Evolutionary conservation across 2,888 invertebrate species (phyloP).

Genomic region (Heliconius aoede): DNA sequence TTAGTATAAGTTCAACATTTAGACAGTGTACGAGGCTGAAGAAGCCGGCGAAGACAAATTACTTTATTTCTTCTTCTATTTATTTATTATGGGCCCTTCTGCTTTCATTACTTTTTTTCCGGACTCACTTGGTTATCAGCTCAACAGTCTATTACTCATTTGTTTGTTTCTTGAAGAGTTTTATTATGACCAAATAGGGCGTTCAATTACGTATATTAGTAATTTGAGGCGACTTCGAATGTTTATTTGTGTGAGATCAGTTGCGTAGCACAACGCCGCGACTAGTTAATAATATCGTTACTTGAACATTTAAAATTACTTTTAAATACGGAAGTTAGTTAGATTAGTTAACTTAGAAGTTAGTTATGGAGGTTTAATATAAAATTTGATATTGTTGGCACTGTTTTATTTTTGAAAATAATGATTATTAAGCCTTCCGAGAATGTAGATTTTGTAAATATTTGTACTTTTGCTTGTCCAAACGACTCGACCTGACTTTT

Average conservation of each 20-base stretch:
- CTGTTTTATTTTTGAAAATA: too few species aligned
- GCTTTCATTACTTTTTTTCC: slow-evolving; percentile 64
- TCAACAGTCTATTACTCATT: slow-evolving; percentile 45
- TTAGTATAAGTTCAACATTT: neutral
- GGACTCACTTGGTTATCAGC: slow-evolving; percentile 49
- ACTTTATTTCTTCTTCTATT: slow-evolving; percentile 65
- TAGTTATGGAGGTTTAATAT: too few species aligned
- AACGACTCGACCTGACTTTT: too few species aligned
- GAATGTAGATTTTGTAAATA: too few species aligned
- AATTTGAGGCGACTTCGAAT: neutral
- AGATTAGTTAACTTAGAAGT: too few species aligned
- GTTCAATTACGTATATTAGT: neutral
- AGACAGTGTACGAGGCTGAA: slow-evolving; percentile 48
- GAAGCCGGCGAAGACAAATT: slow-evolving; percentile 69
- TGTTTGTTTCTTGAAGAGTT: slow-evolving; percentile 35
- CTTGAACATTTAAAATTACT: too few species aligned
- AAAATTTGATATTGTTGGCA: too few species aligned
- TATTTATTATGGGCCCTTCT: slow-evolving; percentile 63
- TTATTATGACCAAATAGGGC: slow-evolving; percentile 20
- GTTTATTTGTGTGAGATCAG: neutral
- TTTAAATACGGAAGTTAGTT: too few species aligned
- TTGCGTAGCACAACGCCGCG: neutral
- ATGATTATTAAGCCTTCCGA: too few species aligned
- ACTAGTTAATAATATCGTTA: too few species aligned
- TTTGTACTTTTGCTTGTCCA: too few species aligned